These are phyloP conservation scores for Smithornis capensis DNA, from an alignment of 2,113 vertebrate species.

Conservation along the genomic window DNA sequence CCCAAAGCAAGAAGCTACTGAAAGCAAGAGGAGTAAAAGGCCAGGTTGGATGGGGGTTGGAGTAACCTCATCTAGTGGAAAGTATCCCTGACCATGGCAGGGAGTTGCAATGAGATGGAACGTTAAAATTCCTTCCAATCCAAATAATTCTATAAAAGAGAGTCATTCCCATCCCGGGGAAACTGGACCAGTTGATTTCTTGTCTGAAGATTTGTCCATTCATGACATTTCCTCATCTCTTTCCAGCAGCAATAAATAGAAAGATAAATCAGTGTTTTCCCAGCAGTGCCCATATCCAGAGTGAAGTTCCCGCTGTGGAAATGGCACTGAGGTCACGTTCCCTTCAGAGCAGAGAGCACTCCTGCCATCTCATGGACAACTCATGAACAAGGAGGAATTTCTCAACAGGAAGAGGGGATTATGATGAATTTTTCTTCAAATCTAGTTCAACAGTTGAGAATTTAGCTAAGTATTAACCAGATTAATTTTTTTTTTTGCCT, in stretches of 20 bases:
- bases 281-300: neutral
- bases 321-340: rapidly evolving
- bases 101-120: neutral
- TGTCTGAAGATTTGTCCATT: neutral
- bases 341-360: neutral
- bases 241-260: neutral
- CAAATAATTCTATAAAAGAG: neutral
- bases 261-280: neutral
- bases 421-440: conserved; percentile 68
- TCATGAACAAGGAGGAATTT: conserved; percentile 45
- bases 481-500: conserved; percentile 54
- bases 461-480: conserved; percentile 69
- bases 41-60: neutral
- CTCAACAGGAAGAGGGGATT: conserved; percentile 48
- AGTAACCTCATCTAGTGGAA: neutral
- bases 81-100: neutral
- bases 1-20: neutral
- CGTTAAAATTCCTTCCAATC: neutral
- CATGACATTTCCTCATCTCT: neutral
- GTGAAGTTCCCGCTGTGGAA: rapidly evolving
- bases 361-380: conserved; percentile 73
- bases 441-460: conserved; percentile 68
- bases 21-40: neutral
- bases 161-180: neutral
- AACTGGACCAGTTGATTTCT: rapidly evolving